Percentiles rank a stretch among this genome's conserved stretches.
phyloP scores from a whole-genome alignment of 2,888 invertebrate genomes.

The Eulithis testata region DNA sequence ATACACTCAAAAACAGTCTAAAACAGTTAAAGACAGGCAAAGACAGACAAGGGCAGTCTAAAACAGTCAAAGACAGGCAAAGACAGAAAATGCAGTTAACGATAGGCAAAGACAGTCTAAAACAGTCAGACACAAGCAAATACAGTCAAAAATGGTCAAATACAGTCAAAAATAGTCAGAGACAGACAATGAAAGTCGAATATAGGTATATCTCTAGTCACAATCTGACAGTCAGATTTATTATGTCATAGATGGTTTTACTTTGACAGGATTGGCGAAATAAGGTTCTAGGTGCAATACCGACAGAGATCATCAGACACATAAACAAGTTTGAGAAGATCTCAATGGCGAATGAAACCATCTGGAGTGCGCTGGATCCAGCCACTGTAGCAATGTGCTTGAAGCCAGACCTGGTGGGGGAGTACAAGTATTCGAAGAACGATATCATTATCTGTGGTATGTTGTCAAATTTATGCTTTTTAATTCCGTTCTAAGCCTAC shows the following conservation, averaged over 20 bases:
- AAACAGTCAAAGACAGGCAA: too few relatives aligned
- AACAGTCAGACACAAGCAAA: too few relatives aligned
- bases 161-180: too few relatives aligned
- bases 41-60: too few relatives aligned
- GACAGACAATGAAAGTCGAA: too few relatives aligned
- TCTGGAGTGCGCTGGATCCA: conserved; percentile 68
- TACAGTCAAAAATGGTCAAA: too few relatives aligned
- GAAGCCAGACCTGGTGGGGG: conserved; percentile 60
- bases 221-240: too few relatives aligned
- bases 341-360: conserved; percentile 45
- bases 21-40: too few relatives aligned
- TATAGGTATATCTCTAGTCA: too few relatives aligned
- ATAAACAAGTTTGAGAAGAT: conserved; percentile 67
- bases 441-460: conserved; percentile 69
- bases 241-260: not conserved
- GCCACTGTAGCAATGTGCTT: conserved; percentile 61
- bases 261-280: conserved; percentile 61
- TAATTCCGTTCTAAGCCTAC: not conserved
- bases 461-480: conserved; percentile 17
- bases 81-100: too few relatives aligned
- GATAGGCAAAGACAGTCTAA: too few relatives aligned
- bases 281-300: conserved; percentile 60
- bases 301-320: conserved; percentile 63
- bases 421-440: conserved; percentile 67
- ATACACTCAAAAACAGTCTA: too few relatives aligned